These are phyloP conservation scores for Cantharis nigra DNA, from an alignment of 2,888 invertebrate species.

Conservation along the genomic window DNA sequence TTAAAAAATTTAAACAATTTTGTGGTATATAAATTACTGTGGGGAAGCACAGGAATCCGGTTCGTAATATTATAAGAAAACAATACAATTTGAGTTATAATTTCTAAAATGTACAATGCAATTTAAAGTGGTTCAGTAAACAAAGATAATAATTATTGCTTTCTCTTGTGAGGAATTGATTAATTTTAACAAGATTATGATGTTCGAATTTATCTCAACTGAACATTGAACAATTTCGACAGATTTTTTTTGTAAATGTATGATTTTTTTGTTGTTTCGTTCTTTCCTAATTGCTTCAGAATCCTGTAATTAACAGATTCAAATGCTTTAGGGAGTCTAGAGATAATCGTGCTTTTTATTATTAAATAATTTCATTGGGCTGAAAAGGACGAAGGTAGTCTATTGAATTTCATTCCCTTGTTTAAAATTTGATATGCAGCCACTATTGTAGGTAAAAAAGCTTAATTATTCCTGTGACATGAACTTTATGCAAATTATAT, in stretches of 20 bases:
- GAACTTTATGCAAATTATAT: background rate
- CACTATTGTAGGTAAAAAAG: background rate
- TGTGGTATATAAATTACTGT: background rate
- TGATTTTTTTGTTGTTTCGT: background rate
- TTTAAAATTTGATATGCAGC: background rate
- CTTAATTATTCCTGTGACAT: background rate
- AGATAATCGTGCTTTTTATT: background rate
- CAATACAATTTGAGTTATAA: background rate
- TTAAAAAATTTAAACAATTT: background rate
- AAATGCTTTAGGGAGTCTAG: background rate
- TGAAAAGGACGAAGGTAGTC: background rate
- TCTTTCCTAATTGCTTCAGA: background rate
- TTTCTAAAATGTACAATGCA: background rate
- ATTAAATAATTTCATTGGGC: background rate
- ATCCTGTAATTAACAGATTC: background rate
- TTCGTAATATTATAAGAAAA: background rate
- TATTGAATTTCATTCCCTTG: background rate
- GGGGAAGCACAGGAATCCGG: background rate
- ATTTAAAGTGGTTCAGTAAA: background rate
- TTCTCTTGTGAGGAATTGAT: background rate
- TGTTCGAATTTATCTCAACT: background rate
- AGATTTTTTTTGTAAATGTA: background rate
- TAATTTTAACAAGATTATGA: background rate
- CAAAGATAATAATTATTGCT: background rate
- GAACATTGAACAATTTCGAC: background rate